Evolutionary conservation across 2,888 invertebrate species (phyloP).

Genomic region (Sympetrum striolatum): DNA sequence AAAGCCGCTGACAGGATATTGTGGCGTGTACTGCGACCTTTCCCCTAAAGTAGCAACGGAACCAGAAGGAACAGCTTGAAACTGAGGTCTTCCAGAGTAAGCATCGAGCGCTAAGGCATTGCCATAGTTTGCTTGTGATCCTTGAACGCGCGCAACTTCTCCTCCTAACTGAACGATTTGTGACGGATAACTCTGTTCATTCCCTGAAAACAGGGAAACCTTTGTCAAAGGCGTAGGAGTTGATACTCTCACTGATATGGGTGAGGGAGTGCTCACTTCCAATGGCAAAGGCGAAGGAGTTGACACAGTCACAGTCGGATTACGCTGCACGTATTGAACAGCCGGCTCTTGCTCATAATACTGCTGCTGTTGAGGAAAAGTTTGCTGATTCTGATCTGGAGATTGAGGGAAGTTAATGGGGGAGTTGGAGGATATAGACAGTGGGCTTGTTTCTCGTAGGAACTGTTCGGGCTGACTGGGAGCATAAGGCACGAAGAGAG

Average conservation of each 20-base stretch:
- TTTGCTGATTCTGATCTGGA: background rate
- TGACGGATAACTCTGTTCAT: background rate
- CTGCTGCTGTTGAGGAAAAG: background rate
- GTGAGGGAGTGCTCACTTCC: background rate
- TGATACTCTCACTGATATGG: background rate
- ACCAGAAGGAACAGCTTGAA: background rate
- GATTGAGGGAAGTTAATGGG: slow-evolving; percentile 2
- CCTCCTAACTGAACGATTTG: background rate
- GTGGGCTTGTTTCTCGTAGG: background rate
- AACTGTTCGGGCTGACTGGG: background rate
- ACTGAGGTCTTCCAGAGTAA: background rate
- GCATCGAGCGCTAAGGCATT: background rate
- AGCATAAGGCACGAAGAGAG: background rate
- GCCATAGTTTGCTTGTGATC: background rate
- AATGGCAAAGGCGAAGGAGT: background rate
- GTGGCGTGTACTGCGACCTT: background rate
- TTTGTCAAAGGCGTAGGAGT: background rate
- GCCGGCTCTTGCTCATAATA: background rate
- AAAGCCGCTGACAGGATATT: background rate
- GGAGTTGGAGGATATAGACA: background rate
- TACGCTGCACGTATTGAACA: background rate
- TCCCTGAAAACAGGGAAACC: background rate
- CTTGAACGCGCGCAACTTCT: background rate
- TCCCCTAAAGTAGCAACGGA: background rate
- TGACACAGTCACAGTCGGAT: background rate